These are phyloP conservation scores for Venusia cambrica DNA, from an alignment of 2,888 invertebrate species.

Conservation along the genomic window DNA sequence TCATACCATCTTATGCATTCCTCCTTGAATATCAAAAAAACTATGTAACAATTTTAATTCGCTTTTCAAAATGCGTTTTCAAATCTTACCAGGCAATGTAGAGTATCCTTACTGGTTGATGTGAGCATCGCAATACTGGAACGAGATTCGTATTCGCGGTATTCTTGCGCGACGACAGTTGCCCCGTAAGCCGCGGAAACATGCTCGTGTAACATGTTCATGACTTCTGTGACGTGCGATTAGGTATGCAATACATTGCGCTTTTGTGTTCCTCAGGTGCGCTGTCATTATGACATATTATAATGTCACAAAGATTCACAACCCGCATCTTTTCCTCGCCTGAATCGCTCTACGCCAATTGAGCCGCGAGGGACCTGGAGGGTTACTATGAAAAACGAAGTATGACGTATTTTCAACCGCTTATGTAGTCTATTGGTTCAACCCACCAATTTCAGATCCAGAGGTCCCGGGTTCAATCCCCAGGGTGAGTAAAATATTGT, in stretches of 20 bases:
- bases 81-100: not conserved
- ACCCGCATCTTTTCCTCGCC: conserved; percentile 8
- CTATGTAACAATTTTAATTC: too few species aligned
- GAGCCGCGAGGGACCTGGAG: too few species aligned
- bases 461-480: too few species aligned
- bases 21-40: too few species aligned
- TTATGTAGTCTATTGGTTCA: too few species aligned
- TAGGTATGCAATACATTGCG: conserved; percentile 25
- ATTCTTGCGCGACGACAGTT: conserved; percentile 24
- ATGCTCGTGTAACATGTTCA: conserved; percentile 9
- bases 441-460: too few species aligned
- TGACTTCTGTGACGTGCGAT: conserved; percentile 23
- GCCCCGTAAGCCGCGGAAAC: conserved; percentile 18
- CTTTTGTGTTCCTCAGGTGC: conserved; percentile 20
- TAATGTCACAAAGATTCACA: conserved; percentile 9
- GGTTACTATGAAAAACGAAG: too few species aligned
- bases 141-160: conserved; percentile 6
- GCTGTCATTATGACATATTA: conserved; percentile 6
- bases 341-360: too few species aligned
- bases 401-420: too few species aligned
- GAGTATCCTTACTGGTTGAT: conserved; percentile 1
- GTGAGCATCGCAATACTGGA: conserved; percentile 6
- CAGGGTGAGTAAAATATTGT: too few species aligned
- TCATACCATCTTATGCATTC: too few species aligned
- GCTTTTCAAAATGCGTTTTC: too few species aligned